phyloP scores from a whole-genome alignment of 2,888 invertebrate species.

The Diaphora mendica region DNA sequence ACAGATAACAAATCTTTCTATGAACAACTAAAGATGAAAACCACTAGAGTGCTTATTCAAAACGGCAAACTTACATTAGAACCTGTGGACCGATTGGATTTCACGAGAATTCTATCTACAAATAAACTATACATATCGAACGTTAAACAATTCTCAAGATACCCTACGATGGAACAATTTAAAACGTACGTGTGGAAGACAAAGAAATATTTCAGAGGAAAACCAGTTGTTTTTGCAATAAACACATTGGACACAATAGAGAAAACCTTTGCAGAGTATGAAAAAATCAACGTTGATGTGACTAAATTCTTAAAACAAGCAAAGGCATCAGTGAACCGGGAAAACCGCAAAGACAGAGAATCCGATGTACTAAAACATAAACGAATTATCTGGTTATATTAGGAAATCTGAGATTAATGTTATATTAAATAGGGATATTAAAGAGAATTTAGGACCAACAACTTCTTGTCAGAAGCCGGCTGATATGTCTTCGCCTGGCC shows the following conservation, averaged over 20 bases:
- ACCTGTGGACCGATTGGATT: conserved; percentile 5
- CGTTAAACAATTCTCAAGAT: conserved; percentile 3
- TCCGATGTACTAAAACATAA: not conserved
- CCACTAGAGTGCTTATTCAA: not conserved
- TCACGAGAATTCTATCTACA: conserved; percentile 10
- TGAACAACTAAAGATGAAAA: conserved; percentile 1
- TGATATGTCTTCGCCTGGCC: too few relatives aligned
- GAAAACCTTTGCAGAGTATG: not conserved
- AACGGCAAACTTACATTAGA: conserved; percentile 4
- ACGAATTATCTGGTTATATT: not conserved
- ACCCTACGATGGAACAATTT: not conserved
- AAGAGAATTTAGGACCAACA: too few relatives aligned
- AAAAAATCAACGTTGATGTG: not conserved
- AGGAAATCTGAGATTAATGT: not conserved
- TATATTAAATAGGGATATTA: too few relatives aligned
- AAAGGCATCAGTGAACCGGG: not conserved
- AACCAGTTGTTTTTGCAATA: conserved; percentile 10
- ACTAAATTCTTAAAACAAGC: not conserved
- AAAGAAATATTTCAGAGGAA: not conserved
- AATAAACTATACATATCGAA: conserved; percentile 11
- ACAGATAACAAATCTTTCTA: conserved; percentile 14
- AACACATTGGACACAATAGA: not conserved
- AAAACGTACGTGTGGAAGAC: not conserved
- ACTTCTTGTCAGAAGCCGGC: too few relatives aligned
- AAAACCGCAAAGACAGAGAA: not conserved